phyloP scores from a whole-genome alignment of 1,140 invertebrate species.

The Pemphigus obesinymphae region DNA sequence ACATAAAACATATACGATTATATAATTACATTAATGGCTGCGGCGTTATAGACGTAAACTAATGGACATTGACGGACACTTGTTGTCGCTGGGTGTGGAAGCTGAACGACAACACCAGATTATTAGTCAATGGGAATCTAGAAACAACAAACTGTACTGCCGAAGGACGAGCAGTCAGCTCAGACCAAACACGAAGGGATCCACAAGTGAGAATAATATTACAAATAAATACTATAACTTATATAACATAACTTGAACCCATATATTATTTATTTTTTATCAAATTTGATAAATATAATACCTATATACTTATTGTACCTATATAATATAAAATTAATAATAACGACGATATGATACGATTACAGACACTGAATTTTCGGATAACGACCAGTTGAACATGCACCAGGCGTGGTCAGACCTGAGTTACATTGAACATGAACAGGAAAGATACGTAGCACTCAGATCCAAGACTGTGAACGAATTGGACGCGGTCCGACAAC shows the following conservation, averaged over 20 bases:
- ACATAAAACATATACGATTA: too few relatives aligned
- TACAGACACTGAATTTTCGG: conserved; percentile 3
- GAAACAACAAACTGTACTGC: conserved; percentile 66
- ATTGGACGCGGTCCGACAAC: conserved; percentile 67
- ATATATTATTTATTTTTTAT: too few relatives aligned
- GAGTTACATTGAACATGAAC: conserved; percentile 77
- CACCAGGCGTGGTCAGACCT: conserved; percentile 64
- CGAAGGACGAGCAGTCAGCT: conserved; percentile 29
- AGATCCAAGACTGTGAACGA: conserved; percentile 71
- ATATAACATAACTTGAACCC: background rate
- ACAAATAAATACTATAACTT: background rate
- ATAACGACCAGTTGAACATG: conserved; percentile 50
- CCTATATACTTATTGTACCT: background rate
- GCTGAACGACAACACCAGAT: conserved; percentile 79
- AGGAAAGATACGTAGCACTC: conserved; percentile 71
- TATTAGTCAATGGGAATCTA: conserved; percentile 80
- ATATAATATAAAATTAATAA: background rate
- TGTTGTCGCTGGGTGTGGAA: conserved; percentile 75
- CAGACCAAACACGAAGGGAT: conserved; percentile 40
- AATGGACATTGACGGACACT: conserved; percentile 80
- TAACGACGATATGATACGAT: too few relatives aligned
- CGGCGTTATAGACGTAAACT: conserved; percentile 58
- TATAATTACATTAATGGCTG: background rate
- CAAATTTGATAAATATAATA: too few relatives aligned
- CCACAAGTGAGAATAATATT: background rate